phyloP scores from a whole-genome alignment of 2,888 invertebrate genomes.

The Sinopyrophorus schimmeli region DNA sequence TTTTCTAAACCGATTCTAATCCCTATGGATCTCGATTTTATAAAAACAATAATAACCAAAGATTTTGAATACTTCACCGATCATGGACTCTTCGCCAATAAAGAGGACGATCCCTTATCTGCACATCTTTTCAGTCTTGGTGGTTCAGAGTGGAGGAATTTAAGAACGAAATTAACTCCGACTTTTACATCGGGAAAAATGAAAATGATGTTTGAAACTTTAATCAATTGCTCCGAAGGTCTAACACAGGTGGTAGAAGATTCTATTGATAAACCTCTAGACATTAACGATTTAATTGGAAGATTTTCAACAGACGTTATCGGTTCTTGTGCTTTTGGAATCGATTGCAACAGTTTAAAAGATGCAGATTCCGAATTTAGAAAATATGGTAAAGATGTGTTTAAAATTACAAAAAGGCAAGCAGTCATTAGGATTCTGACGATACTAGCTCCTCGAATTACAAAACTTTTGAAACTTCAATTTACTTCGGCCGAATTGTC shows the following conservation, averaged over 20 bases:
- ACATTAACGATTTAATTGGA: constrained; percentile 55
- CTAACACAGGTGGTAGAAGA: constrained; percentile 20
- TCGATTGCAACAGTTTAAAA: constrained; percentile 61
- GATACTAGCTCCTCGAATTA: constrained; percentile 32
- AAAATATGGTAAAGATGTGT: constrained; percentile 32
- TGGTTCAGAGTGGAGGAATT: constrained; percentile 62
- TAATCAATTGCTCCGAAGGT: constrained; percentile 22
- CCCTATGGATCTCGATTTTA: constrained; percentile 26
- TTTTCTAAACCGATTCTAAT: constrained; percentile 22
- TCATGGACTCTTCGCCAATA: constrained; percentile 61
- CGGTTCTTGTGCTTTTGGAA: constrained; percentile 62
- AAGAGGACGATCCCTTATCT: constrained; percentile 60
- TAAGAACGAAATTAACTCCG: constrained; percentile 50
- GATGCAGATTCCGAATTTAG: constrained; percentile 58
- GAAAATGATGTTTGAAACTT: constrained; percentile 34
- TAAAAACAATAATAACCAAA: constrained; percentile 56
- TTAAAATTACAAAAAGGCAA: constrained; percentile 2
- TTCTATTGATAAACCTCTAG: constrained; percentile 13
- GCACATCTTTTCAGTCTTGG: constrained; percentile 59
- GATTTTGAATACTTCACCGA: no score
- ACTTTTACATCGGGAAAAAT: constrained; percentile 36
- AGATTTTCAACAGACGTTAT: constrained; percentile 63
- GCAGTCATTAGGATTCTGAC: constrained; percentile 17
- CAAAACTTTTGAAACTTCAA: constrained; percentile 34
- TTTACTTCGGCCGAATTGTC: no score